Conservation (phyloP, 2,888 invertebrate species). For the Drosophila tanythrix region DNA sequence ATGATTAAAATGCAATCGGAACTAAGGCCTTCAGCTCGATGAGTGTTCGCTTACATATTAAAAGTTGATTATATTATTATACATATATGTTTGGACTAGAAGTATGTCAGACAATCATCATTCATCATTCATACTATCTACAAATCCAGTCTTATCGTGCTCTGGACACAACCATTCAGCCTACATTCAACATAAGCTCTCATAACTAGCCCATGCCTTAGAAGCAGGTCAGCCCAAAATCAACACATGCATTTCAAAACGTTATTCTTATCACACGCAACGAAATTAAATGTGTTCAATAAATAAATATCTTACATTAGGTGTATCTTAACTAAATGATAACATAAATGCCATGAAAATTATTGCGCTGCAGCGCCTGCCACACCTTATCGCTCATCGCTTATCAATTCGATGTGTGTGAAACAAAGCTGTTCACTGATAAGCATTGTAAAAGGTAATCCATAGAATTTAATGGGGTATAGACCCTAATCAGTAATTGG, state of each 20-base stretch:
- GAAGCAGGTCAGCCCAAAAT: slow-evolving; percentile 38
- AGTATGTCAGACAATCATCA: slow-evolving; percentile 11
- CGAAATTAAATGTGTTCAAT: slow-evolving; percentile 6
- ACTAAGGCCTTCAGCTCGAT: background rate
- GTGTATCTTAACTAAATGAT: slow-evolving; percentile 47
- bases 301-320: slow-evolving; percentile 19
- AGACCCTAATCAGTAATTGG: slow-evolving; percentile 55
- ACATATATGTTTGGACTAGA: background rate
- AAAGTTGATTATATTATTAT: background rate
- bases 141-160: slow-evolving; percentile 7
- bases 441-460: slow-evolving; percentile 49
- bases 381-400: slow-evolving; percentile 39
- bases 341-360: slow-evolving; percentile 17
- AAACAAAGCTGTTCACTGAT: slow-evolving; percentile 51
- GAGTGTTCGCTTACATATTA: background rate
- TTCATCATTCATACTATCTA: slow-evolving; percentile 31
- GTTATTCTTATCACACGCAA: slow-evolving; percentile 28
- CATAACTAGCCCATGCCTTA: background rate
- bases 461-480: slow-evolving; percentile 22
- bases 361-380: slow-evolving; percentile 29
- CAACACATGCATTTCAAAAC: slow-evolving; percentile 2
- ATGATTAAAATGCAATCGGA: background rate
- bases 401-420: slow-evolving; percentile 17
- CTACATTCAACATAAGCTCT: slow-evolving; percentile 12
- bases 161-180: background rate